A percentile compares a stretch with the other conserved stretches of the same genome.
Evolutionary conservation across 2,113 vertebrate genomes (phyloP).

Genomic region (Aramus guarauna): DNA sequence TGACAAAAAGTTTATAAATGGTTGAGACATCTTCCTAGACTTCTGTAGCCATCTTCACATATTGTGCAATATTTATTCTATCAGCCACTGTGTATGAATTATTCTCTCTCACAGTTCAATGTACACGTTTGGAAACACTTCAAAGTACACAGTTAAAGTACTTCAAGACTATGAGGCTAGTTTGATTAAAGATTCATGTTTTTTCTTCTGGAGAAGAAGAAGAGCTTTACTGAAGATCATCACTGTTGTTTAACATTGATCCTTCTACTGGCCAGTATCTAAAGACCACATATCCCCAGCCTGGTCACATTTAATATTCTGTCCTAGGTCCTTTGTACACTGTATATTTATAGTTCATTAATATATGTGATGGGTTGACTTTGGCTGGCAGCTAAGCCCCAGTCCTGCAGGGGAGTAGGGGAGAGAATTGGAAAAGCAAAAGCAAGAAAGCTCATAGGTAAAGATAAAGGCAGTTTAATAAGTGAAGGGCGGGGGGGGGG

Average conservation of each 20-base stretch:
- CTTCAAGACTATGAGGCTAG: neutral
- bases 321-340: neutral
- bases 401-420: rapidly evolving
- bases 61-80: neutral
- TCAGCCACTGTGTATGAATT: neutral
- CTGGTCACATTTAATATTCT: neutral
- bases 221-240: neutral
- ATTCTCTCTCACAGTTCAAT: neutral
- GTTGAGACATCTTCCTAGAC: neutral
- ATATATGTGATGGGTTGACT: neutral
- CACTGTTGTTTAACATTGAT: neutral
- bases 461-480: neutral
- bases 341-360: neutral
- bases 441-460: neutral
- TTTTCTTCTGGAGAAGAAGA: neutral
- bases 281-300: neutral
- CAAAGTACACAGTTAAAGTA: neutral
- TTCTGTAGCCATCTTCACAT: neutral
- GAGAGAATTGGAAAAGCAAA: neutral
- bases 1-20: neutral
- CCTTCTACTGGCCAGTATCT: neutral
- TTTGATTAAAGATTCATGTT: neutral
- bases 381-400: neutral
- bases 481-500: neutral
- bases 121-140: neutral